Evolutionary conservation across 92 coral and sea anemone genomes (phyloP).

Genomic region (Zoanthus solanderi): DNA sequence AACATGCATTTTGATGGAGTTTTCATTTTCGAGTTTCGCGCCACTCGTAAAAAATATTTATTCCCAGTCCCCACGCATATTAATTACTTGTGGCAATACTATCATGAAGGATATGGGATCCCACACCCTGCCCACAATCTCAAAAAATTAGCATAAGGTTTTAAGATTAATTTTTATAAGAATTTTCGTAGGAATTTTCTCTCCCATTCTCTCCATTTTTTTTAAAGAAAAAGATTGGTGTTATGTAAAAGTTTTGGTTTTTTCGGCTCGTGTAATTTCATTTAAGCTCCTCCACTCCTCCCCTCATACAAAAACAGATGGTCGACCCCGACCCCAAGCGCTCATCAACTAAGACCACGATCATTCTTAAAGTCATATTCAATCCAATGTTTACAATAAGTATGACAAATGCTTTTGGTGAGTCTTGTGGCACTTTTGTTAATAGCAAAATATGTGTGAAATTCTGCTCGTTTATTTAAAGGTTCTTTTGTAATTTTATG

Average conservation of each 20-base stretch:
- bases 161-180: conserved; percentile 12
- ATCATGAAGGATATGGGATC: conserved; percentile 28
- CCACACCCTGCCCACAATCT: conserved; percentile 11
- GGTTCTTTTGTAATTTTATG: conserved; percentile 23
- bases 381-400: conserved; percentile 17
- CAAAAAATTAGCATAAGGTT: conserved; percentile 24
- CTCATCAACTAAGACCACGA: conserved; percentile 21
- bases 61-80: conserved; percentile 38
- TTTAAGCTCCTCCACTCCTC: conserved; percentile 15
- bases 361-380: conserved; percentile 22
- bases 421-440: conserved; percentile 30
- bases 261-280: conserved; percentile 10
- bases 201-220: conserved; percentile 6
- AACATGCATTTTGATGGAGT: conserved; percentile 16
- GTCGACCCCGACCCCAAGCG: conserved; percentile 33
- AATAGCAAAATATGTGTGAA: conserved; percentile 25
- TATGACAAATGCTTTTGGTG: conserved; percentile 9
- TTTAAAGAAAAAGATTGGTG: background rate
- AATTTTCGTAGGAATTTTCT: conserved; percentile 22
- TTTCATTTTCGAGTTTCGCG: conserved; percentile 22
- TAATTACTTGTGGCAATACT: conserved; percentile 11
- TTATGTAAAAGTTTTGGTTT: conserved; percentile 11
- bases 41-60: conserved; percentile 13
- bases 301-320: conserved; percentile 17
- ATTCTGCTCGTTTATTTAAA: conserved; percentile 28